phyloP scores from a whole-genome alignment of 2,888 invertebrate species.

The Pseudanteris insignis region DNA sequence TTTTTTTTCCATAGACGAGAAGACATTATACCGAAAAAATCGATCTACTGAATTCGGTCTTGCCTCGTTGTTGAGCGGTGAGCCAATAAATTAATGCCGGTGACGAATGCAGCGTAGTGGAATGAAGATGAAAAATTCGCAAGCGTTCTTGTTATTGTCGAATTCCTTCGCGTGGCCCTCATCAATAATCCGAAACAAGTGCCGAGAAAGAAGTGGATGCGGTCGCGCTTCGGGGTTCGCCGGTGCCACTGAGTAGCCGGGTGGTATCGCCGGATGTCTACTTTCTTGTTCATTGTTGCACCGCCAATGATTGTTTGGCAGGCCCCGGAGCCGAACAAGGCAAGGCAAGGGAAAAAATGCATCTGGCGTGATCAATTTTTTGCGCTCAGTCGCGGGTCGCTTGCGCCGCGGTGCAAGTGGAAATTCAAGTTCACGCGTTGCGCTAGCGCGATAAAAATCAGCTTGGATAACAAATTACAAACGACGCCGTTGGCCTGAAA shows the following conservation, averaged over 20 bases:
- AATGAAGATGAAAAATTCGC: too few species aligned
- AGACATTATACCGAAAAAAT: too few species aligned
- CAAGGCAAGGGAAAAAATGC: too few species aligned
- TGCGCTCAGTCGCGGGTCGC: slow-evolving; percentile 4
- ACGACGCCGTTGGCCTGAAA: slow-evolving; percentile 15
- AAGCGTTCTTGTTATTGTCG: slow-evolving; percentile 25
- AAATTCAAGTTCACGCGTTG: neutral
- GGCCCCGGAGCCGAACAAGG: too few species aligned
- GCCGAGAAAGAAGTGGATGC: slow-evolving; percentile 35
- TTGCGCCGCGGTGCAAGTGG: neutral
- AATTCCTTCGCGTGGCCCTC: slow-evolving; percentile 35
- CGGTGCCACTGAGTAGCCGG: slow-evolving; percentile 13
- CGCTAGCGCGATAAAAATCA: too few species aligned
- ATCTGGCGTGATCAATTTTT: slow-evolving; percentile 10
- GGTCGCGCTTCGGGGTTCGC: slow-evolving; percentile 31
- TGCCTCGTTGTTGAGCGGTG: too few species aligned
- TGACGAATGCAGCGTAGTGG: too few species aligned
- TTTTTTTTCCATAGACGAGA: too few species aligned
- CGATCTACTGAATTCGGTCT: too few species aligned
- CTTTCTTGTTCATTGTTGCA: slow-evolving; percentile 30
- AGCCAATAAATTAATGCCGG: too few species aligned
- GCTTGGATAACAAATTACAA: slow-evolving; percentile 12
- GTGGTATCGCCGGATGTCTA: slow-evolving; percentile 25
- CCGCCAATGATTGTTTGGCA: too few species aligned
- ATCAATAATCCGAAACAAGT: slow-evolving; percentile 24